Evolutionary conservation across 2,797 vertebrate genomes (phyloP).

Genomic region (Gila robusta): DNA sequence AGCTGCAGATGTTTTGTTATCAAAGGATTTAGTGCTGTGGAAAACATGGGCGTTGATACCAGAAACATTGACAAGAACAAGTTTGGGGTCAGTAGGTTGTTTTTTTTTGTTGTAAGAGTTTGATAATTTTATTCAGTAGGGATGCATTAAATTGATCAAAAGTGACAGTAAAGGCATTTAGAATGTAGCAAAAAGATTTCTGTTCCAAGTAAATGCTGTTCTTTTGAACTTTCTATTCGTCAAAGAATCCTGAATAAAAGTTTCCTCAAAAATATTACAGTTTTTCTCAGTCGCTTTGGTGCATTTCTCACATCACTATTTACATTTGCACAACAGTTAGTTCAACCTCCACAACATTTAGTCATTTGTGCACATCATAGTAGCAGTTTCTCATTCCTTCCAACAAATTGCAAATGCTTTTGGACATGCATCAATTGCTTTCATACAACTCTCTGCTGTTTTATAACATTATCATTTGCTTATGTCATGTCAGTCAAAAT

Average conservation of each 20-base stretch:
- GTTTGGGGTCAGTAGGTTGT: background rate
- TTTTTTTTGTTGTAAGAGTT: background rate
- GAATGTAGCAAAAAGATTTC: background rate
- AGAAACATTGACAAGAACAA: constrained; percentile 13
- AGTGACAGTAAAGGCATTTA: background rate
- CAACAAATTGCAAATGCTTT: too few species aligned
- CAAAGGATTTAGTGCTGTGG: constrained; percentile 6
- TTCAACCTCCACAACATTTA: too few species aligned
- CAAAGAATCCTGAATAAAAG: background rate
- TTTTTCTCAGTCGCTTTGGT: too few species aligned
- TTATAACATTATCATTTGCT: too few species aligned
- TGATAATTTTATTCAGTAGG: constrained; percentile 2
- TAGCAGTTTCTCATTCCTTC: too few species aligned
- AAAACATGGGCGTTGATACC: background rate
- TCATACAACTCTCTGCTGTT: too few species aligned
- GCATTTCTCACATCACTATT: too few species aligned
- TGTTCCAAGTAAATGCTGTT: background rate
- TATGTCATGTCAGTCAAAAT: too few species aligned
- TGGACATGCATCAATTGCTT: too few species aligned
- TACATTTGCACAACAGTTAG: too few species aligned
- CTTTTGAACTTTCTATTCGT: background rate
- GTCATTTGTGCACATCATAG: too few species aligned
- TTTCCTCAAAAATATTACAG: background rate
- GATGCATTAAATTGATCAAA: constrained; percentile 13
- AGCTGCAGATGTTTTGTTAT: constrained; percentile 55